Conservation (phyloP, 2,888 invertebrate species). For the Drosophila demipolita region DNA sequence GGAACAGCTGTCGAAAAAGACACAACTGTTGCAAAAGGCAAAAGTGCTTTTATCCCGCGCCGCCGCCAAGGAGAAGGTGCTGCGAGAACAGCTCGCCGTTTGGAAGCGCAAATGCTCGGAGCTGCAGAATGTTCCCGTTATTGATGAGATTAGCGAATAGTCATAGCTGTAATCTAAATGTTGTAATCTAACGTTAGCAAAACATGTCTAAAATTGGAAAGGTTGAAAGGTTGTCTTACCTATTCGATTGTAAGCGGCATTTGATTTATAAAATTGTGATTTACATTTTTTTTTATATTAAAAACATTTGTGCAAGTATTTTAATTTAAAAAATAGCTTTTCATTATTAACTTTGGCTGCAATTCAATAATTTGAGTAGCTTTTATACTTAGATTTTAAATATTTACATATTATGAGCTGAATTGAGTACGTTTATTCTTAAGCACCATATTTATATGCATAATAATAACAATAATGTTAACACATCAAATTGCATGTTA, state of each 20-base stretch:
- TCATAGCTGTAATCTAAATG: conserved; percentile 47
- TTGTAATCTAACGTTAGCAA: conserved; percentile 41
- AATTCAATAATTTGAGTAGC: not conserved
- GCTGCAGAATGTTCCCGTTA: conserved; percentile 85
- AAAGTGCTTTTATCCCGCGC: conserved; percentile 88
- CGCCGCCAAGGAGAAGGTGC: conserved; percentile 88
- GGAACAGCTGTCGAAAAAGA: conserved; percentile 87
- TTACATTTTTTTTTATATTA: not conserved
- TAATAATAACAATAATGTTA: not conserved
- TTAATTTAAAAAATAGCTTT: not conserved
- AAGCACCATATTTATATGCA: not conserved
- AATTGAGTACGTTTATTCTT: not conserved
- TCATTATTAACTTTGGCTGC: not conserved
- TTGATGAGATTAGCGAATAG: conserved; percentile 85
- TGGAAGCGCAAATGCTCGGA: conserved; percentile 85
- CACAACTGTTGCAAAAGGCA: conserved; percentile 87
- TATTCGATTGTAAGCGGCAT: not conserved
- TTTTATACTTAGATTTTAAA: not conserved
- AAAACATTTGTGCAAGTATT: conserved; percentile 3
- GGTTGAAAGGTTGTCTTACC: not conserved
- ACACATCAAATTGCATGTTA: not conserved
- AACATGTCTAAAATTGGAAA: conserved; percentile 17
- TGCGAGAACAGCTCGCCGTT: conserved; percentile 86
- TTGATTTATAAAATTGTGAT: not conserved
- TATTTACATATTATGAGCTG: not conserved